Conservation (phyloP, 2,797 vertebrate species). For the Orestias chungarensis region DNA sequence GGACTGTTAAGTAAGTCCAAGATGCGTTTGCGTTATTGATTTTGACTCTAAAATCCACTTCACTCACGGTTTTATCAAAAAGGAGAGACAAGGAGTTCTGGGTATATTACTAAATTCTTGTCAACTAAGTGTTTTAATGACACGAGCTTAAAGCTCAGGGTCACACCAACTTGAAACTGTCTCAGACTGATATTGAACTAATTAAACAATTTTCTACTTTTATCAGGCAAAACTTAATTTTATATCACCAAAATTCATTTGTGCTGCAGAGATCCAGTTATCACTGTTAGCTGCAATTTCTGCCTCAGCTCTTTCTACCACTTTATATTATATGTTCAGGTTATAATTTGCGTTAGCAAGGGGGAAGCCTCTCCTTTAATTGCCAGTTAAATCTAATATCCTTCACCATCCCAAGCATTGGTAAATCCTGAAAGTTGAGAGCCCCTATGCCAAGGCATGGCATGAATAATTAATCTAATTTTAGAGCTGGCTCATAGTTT, state of each 20-base stretch:
- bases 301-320: conserved; percentile 7
- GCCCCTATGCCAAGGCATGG: conserved; percentile 32
- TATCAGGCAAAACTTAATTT: conserved; percentile 34
- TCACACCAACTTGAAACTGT: conserved; percentile 1
- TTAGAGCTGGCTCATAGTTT: conserved; percentile 44
- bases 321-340: conserved; percentile 32
- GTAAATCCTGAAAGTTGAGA: conserved; percentile 48
- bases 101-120: conserved; percentile 10
- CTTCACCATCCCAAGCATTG: conserved; percentile 38
- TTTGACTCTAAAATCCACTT: conserved; percentile 43
- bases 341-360: conserved; percentile 55
- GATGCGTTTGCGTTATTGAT: conserved; percentile 46
- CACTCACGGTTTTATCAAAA: conserved; percentile 27
- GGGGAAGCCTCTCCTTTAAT: conserved; percentile 49
- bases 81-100: neutral
- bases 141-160: conserved; percentile 10
- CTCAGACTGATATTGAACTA: conserved; percentile 18
- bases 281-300: conserved; percentile 1
- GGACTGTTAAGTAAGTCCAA: conserved; percentile 36
- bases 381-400: conserved; percentile 61
- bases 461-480: conserved; percentile 68
- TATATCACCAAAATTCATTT: conserved; percentile 7
- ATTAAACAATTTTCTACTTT: conserved; percentile 12
- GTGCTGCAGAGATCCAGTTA: conserved; percentile 6
- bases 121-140: conserved; percentile 7